Conservation (phyloP, 2,888 invertebrate species). For the Dexiosoma caninum region DNA sequence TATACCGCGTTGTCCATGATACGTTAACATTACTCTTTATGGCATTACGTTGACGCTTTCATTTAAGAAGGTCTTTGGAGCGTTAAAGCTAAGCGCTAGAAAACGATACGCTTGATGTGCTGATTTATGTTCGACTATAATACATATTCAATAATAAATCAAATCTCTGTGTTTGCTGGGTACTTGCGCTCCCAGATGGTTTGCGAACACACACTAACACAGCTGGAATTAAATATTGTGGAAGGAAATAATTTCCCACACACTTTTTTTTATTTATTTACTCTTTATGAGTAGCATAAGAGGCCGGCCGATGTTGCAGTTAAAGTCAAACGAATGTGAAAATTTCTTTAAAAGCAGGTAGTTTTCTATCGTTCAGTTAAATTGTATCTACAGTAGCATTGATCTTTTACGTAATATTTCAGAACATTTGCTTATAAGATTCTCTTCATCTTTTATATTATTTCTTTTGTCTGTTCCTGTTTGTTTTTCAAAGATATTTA, state of each 20-base stretch:
- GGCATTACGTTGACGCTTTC: no score
- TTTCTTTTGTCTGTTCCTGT: neutral
- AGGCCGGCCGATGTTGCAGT: neutral
- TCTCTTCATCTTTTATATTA: neutral
- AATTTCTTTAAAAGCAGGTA: conserved; percentile 6
- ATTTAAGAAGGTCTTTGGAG: no score
- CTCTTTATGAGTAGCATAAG: neutral
- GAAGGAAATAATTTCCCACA: conserved; percentile 35
- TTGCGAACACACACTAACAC: neutral
- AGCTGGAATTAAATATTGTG: conserved; percentile 42
- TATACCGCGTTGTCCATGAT: no score
- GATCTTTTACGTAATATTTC: conserved; percentile 13
- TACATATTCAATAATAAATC: no score
- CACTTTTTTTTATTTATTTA: neutral
- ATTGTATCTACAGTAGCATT: neutral
- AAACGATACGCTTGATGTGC: no score
- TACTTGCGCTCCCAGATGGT: conserved; percentile 5
- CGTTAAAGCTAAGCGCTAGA: no score
- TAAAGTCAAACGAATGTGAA: neutral
- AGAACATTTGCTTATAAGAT: neutral
- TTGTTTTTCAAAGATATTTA: neutral
- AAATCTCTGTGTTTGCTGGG: no score
- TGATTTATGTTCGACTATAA: no score
- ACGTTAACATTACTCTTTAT: no score
- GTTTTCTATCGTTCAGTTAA: neutral